phyloP scores from a whole-genome alignment of 2,113 vertebrate species.

The Sinocyclocheilus grahami region DNA sequence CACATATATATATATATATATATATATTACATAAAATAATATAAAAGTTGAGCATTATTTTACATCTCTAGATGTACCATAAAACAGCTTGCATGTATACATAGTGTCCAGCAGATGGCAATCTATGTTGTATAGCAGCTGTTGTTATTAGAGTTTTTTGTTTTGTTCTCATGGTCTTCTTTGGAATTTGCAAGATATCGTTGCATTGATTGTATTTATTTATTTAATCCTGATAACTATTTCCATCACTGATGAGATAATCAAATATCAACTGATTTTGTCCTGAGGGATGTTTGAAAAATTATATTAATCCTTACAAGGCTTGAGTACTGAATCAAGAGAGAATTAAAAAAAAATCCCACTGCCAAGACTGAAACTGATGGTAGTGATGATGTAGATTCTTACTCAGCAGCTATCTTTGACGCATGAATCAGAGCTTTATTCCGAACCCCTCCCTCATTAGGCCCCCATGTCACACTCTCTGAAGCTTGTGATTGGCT shows the following conservation, averaged over 20 bases:
- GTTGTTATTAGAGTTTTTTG: background rate
- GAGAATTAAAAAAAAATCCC: background rate
- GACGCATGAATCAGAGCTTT: constrained; percentile 64
- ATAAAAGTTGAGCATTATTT: background rate
- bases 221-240: background rate
- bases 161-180: background rate
- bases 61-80: background rate
- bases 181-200: background rate
- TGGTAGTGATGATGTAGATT: background rate
- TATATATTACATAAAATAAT: too few species aligned
- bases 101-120: constrained; percentile 52
- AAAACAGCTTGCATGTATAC: background rate
- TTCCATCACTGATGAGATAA: background rate
- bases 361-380: background rate
- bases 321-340: background rate
- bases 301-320: background rate
- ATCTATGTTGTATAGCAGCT: constrained; percentile 32
- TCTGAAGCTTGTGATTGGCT: constrained; percentile 70
- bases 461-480: constrained; percentile 60
- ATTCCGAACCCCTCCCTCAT: constrained; percentile 20
- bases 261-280: background rate
- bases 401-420: constrained; percentile 57
- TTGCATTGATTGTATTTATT: background rate
- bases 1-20: too few species aligned
- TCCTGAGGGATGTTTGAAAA: background rate